Base-by-base conservation (phyloP, 2,888 invertebrate species). In the Brachypterus glaber region DNA sequence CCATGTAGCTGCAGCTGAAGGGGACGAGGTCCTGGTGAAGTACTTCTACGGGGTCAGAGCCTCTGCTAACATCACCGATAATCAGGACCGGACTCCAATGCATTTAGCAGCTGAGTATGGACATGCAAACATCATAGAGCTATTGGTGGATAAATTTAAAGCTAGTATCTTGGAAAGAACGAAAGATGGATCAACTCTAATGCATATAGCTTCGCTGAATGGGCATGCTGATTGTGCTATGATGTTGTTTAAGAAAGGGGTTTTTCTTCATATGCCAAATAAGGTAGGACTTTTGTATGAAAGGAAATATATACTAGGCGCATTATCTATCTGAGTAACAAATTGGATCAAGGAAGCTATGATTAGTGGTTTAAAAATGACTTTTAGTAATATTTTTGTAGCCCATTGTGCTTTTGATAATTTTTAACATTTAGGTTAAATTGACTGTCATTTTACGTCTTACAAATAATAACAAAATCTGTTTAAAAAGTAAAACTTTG, bases 201-300 rank as follows among this genome's bases (percentile, higher is more conserved):
- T 98, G 88, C 98, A 98, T 64, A 93, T 98, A 45, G 97, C 98
- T 0, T 93, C 97, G 0, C 72, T 92, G 44, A 91, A 90, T 60
- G 97, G 98, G 0, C 96, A 97, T 64, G 92, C 97, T 0, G 96
- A 96, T 58, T 97, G 97, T 54, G 97, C 97, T 30, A 86, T 93
- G 72, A 93, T 95, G 79, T 82, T 98, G 44, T 89, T 98, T 66
- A 95, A 93, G 68, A 93, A 96, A 63, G 98, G 98, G 8, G 97
- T 98, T 24, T 97, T 97, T 50, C 75, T 98, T 14, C 93, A 96
- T 62, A 99, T 99, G 97, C 97, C 98, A 44, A 98, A 98, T 66
- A 98, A 97, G 76, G 82, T 77, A 47, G 40, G 40, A 38, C 21
- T 36, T 30, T 30, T 30, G 14, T 3, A 3, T 30, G n/a, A n/a